A percentile compares a stretch with the other conserved stretches of the same genome.
Conservation (phyloP, 2,113 vertebrate species). For the Dromiciops gliroides region DNA sequence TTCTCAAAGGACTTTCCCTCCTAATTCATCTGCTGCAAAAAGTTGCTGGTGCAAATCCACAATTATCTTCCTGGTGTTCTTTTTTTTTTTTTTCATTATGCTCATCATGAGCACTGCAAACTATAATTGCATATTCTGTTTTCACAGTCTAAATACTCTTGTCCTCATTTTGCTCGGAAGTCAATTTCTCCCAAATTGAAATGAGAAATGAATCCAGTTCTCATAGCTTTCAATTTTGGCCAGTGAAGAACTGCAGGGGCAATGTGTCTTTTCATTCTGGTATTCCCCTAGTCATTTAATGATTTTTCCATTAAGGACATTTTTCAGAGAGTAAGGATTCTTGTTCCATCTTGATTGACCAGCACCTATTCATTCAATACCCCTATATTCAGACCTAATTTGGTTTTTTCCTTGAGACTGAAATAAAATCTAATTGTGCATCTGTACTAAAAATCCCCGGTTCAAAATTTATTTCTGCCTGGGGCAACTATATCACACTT, state of each 20-base stretch:
- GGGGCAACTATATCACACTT: not conserved
- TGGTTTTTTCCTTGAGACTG: not conserved
- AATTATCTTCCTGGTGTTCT: not conserved
- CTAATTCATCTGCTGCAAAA: not conserved
- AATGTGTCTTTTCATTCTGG: not conserved
- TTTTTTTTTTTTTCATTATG: not conserved
- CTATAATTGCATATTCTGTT: not conserved
- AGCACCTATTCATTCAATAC: not conserved
- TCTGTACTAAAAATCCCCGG: not conserved
- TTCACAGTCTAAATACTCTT: not conserved
- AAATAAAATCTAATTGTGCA: not conserved
- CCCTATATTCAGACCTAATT: not conserved
- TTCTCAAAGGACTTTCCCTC: not conserved
- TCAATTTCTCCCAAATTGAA: not conserved
- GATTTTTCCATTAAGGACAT: not conserved
- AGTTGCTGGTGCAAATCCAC: not conserved
- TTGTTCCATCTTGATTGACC: not conserved
- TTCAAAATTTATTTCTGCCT: not conserved
- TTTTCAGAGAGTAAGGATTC: not conserved
- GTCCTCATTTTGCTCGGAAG: not conserved
- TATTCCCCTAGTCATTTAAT: not conserved
- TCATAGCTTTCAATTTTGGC: not conserved
- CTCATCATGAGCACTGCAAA: not conserved
- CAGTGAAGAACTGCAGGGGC: not conserved
- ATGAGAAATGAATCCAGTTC: not conserved